Conservation (phyloP, 2,888 invertebrate genomes). For the Xylota sylvarum region DNA sequence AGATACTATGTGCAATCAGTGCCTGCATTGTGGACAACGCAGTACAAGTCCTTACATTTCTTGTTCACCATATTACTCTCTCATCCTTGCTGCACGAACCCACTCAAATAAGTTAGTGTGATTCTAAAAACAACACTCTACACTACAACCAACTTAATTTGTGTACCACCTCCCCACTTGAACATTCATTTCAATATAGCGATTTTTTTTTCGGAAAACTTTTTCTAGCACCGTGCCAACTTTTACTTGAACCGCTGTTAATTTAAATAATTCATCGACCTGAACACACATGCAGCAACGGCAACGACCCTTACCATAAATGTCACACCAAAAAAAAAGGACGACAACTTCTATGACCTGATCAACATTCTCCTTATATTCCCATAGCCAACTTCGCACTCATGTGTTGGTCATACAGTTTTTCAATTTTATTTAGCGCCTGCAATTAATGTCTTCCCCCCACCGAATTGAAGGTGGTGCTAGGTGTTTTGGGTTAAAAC, state of each 20-base stretch:
- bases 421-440: conserved; percentile 62
- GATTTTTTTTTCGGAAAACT: conserved; percentile 14
- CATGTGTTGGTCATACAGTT: conserved; percentile 45
- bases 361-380: conserved; percentile 7
- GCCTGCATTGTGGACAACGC: too few relatives aligned
- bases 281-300: conserved; percentile 2
- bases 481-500: conserved; percentile 37
- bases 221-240: conserved; percentile 5
- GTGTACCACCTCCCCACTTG: conserved; percentile 6
- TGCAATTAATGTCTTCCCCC: conserved; percentile 63
- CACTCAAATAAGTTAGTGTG: too few relatives aligned
- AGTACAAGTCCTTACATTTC: too few relatives aligned
- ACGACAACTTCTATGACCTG: conserved; percentile 13
- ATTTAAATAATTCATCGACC: conserved; percentile 51
- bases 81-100: too few relatives aligned
- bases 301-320: background rate
- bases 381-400: conserved; percentile 3
- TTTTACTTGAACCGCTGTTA: conserved; percentile 26
- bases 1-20: too few relatives aligned
- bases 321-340: conserved; percentile 3
- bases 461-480: background rate
- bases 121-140: too few relatives aligned
- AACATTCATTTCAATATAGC: conserved; percentile 38
- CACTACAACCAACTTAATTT: background rate
- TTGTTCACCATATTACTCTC: too few relatives aligned